These are phyloP conservation scores for Polyommatus iphigenia DNA, from an alignment of 2,888 invertebrate species.

Conservation along the genomic window DNA sequence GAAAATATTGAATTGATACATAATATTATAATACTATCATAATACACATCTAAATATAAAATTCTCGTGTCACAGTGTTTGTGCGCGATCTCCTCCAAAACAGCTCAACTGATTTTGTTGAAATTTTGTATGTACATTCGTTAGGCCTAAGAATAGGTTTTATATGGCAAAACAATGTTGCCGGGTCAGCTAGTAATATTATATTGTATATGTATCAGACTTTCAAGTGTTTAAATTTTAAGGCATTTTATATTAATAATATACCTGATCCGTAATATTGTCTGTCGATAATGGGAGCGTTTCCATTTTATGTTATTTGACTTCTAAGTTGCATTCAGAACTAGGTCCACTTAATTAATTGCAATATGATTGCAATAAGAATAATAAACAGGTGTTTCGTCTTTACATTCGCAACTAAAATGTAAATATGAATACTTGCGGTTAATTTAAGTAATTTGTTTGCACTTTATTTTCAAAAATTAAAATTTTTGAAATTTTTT, in stretches of 20 bases:
- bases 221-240: neutral
- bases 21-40: neutral
- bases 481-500: too few species aligned
- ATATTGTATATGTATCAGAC: neutral
- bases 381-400: neutral
- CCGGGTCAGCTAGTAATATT: neutral
- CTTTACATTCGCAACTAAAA: neutral
- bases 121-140: too few species aligned
- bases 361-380: neutral
- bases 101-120: too few species aligned
- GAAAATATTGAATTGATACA: neutral
- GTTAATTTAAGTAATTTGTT: neutral
- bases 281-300: neutral
- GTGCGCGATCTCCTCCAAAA: too few species aligned
- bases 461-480: neutral
- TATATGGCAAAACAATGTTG: too few species aligned
- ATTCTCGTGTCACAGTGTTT: too few species aligned
- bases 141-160: too few species aligned
- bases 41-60: neutral
- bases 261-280: slow-evolving; percentile 21
- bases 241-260: neutral
- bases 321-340: neutral
- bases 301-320: neutral
- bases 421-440: neutral
- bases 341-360: neutral